Evolutionary conservation across 2,888 invertebrate genomes (phyloP).

Genomic region (Bugulina stolonifera): DNA sequence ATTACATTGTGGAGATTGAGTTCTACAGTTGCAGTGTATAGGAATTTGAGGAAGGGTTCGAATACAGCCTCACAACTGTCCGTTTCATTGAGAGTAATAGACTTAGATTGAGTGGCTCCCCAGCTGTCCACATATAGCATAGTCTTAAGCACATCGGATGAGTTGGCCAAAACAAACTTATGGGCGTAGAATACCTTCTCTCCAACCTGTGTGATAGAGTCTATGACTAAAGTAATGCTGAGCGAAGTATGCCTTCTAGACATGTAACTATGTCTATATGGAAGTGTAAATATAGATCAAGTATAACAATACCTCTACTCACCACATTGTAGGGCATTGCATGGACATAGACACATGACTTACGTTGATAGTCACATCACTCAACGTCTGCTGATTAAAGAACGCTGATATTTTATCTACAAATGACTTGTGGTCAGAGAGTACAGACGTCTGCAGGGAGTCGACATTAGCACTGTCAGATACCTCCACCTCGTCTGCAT

Average conservation of each 20-base stretch:
- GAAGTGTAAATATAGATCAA: too few relatives aligned
- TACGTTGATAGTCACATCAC: slow-evolving; percentile 45
- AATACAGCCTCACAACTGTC: slow-evolving; percentile 48
- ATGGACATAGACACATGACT: too few relatives aligned
- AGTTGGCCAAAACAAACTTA: slow-evolving; percentile 52
- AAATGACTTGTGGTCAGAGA: slow-evolving; percentile 46
- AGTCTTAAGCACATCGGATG: slow-evolving; percentile 50
- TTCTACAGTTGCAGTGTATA: slow-evolving; percentile 44
- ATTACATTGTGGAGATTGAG: slow-evolving; percentile 13
- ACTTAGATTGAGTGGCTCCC: slow-evolving; percentile 30
- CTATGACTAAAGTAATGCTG: too few relatives aligned
- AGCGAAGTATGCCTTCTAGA: too few relatives aligned
- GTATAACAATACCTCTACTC: too few relatives aligned
- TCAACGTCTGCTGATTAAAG: slow-evolving; percentile 40
- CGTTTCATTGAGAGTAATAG: slow-evolving; percentile 44
- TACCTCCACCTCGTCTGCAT: too few relatives aligned
- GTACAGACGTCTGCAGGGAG: slow-evolving; percentile 29
- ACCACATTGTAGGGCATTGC: too few relatives aligned
- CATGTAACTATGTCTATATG: too few relatives aligned
- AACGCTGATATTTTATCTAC: slow-evolving; percentile 49
- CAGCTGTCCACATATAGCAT: slow-evolving; percentile 50
- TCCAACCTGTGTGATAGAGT: slow-evolving; percentile 35
- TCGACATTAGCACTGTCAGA: neutral
- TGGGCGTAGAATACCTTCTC: slow-evolving; percentile 42
- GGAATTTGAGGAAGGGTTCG: slow-evolving; percentile 47